Evolutionary conservation across 2,113 vertebrate genomes (phyloP).

Genomic region (Sporophila hypoxantha): DNA sequence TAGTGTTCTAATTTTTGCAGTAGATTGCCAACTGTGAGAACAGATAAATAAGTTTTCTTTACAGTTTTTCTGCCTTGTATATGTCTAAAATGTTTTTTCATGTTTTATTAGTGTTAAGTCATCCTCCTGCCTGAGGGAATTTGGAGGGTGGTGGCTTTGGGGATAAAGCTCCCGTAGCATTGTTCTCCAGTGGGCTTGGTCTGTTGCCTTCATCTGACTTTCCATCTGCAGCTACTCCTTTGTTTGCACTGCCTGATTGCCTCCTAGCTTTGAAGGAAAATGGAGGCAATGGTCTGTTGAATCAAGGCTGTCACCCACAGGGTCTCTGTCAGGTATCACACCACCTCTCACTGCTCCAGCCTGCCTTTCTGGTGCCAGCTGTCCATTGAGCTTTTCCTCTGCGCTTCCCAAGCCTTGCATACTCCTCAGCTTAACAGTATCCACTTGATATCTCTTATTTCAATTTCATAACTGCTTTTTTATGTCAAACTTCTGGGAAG

Average conservation of each 20-base stretch:
- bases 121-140: not conserved
- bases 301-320: not conserved
- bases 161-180: rapidly evolving
- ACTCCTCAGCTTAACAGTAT: not conserved
- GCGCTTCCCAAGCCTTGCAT: not conserved
- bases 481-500: not conserved
- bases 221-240: not conserved
- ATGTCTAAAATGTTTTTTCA: not conserved
- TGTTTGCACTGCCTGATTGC: not conserved
- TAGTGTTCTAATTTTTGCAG: not conserved
- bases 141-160: not conserved
- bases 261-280: not conserved
- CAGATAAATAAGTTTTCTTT: not conserved
- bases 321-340: not conserved
- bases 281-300: not conserved
- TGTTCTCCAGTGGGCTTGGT: not conserved
- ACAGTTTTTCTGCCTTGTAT: not conserved
- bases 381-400: not conserved
- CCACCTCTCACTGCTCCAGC: not conserved
- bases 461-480: not conserved
- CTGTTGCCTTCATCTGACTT: not conserved
- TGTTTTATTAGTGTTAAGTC: not conserved
- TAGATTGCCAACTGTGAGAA: not conserved
- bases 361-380: not conserved
- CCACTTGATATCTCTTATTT: not conserved